Evolutionary conservation across 2,113 vertebrate genomes (phyloP), one percentile per base, ranked within the genome.

Genomic region (Barnardius zonarius): DNA sequence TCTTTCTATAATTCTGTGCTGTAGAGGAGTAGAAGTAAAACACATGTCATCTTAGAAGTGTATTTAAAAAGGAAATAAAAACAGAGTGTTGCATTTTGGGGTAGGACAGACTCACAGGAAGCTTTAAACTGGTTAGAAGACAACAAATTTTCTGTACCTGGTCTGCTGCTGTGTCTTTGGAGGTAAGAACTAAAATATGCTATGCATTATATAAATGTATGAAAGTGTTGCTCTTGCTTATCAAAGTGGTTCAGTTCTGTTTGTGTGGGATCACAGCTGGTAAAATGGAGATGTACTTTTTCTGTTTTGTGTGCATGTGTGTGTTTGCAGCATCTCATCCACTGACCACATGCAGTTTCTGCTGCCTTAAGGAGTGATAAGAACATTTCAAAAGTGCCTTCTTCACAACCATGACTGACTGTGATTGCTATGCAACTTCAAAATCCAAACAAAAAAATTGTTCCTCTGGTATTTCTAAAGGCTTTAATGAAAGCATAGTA

Each of bases 131-230:
- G 64, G 61, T 64, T 86, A 92, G 75, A 90, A 97, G 69, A 51
- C 77, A 70, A 69, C 41, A 46, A 7, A 52, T 95, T 84, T 89
- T 96, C 84, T 94, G 64, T 88, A 7, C 49, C 83, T 72, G 73
- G 25, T 86, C 76, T 82, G 54, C 75, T 62, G 62, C 68, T 86
- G 43, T 55, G 43, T 59, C 67, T 95, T 92, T 81, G 72, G 92
- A 98, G 98, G 98, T 98, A 98, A 98, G 97, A 91, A 91, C 62
- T 88, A 68, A 54, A 67, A 77, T 55, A 66, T 39, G 37, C 6
- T 48, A 10, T 5, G 1, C 4, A 7, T 63, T 68, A 5, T 74
- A 67, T 31, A 72, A 74, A 72, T 9, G 18, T 72, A 70, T 18
- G 61, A 68, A 74, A 75, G 23, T 31, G 8, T 73, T 95, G 46